Evolutionary conservation across 2,888 invertebrate species (phyloP).

Genomic region (Coecobrya sp.): DNA sequence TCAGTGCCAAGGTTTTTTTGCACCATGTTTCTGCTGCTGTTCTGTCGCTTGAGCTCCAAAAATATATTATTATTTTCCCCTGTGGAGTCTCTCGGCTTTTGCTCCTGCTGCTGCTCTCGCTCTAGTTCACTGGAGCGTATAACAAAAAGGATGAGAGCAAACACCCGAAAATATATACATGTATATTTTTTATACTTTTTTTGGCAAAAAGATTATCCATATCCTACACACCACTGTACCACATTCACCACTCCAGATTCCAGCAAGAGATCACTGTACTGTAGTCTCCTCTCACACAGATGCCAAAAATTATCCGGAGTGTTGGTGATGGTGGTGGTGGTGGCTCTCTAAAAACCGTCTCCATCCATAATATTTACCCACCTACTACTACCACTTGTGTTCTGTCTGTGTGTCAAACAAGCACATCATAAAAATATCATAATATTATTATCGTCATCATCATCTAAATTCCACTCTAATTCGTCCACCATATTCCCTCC

Average conservation of each 20-base stretch:
- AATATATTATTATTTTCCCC: conserved; percentile 39
- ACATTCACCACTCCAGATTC: not conserved
- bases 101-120: conserved; percentile 5
- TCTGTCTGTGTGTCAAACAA: conserved; percentile 23
- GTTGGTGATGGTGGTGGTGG: not conserved
- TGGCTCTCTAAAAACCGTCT: not conserved
- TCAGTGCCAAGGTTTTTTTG: conserved; percentile 53
- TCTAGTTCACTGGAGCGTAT: conserved; percentile 9
- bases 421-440: conserved; percentile 48
- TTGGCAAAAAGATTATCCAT: conserved; percentile 55
- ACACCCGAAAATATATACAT: conserved; percentile 22
- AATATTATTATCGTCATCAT: conserved; percentile 35
- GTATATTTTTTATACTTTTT: conserved; percentile 10
- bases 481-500: not conserved
- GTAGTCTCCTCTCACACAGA: not conserved
- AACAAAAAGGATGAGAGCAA: conserved; percentile 56
- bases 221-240: not conserved
- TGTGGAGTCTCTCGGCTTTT: conserved; percentile 39
- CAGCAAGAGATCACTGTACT: not conserved
- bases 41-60: not conserved
- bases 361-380: conserved; percentile 14
- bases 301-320: conserved; percentile 32
- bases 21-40: not conserved
- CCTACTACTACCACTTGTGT: not conserved
- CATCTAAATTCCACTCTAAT: conserved; percentile 24